Evolutionary conservation across 2,888 invertebrate species (phyloP).

Genomic region (Smittia aterrima): DNA sequence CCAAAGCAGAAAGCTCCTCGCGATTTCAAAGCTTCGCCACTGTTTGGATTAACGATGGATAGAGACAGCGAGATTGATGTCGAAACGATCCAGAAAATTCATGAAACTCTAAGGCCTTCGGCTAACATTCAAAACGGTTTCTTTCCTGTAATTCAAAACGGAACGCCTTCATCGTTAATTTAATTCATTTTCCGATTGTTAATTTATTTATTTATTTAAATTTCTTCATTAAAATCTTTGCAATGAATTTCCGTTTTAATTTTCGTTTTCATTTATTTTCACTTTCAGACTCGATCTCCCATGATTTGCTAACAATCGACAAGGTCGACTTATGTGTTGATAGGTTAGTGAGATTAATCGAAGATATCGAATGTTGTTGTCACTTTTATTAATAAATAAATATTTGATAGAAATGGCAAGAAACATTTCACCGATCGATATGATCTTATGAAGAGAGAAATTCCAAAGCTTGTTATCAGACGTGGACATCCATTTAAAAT

Average conservation of each 20-base stretch:
- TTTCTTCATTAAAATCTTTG: neutral
- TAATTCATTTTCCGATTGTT: neutral
- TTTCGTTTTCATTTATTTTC: too few relatives aligned
- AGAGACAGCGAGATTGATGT: neutral
- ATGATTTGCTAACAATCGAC: slow-evolving; percentile 66
- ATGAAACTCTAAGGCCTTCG: slow-evolving; percentile 18
- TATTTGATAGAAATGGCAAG: slow-evolving; percentile 72
- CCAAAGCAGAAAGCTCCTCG: neutral
- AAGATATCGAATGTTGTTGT: too few relatives aligned
- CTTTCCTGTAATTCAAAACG: slow-evolving; percentile 29
- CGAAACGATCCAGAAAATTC: slow-evolving; percentile 13
- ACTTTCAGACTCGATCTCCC: slow-evolving; percentile 54
- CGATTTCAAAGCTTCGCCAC: slow-evolving; percentile 23
- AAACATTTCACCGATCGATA: slow-evolving; percentile 77
- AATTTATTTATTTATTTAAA: neutral
- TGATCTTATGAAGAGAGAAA: slow-evolving; percentile 65
- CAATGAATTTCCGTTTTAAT: neutral
- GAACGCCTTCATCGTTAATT: slow-evolving; percentile 6
- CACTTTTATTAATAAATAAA: too few relatives aligned
- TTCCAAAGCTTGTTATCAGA: slow-evolving; percentile 70
- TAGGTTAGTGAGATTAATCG: too few relatives aligned
- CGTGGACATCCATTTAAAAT: slow-evolving; percentile 75
- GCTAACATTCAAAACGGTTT: slow-evolving; percentile 1
- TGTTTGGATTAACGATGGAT: slow-evolving; percentile 25
- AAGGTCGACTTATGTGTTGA: slow-evolving; percentile 69